These are phyloP conservation scores for Fundulus diaphanus DNA, from an alignment of 2,797 vertebrate genomes.

Conservation along the genomic window DNA sequence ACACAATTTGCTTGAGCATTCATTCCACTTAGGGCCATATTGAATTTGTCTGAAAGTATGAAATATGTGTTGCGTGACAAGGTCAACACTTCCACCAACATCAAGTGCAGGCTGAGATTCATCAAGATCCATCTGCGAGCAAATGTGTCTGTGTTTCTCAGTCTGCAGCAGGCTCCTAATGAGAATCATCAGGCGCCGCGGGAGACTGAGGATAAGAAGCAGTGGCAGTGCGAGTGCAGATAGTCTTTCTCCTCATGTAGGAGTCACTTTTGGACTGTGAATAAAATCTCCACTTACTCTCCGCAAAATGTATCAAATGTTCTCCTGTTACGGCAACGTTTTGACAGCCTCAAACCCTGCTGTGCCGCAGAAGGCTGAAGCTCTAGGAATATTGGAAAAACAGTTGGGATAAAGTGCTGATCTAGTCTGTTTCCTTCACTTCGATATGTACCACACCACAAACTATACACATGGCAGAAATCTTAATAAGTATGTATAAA, in stretches of 20 bases:
- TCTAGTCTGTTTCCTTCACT: constrained; percentile 27
- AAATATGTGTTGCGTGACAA: constrained; percentile 45
- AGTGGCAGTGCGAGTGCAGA: constrained; percentile 9
- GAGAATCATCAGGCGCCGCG: constrained; percentile 21
- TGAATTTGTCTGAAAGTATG: constrained; percentile 56
- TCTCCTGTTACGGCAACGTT: constrained; percentile 10
- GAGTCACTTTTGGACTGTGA: constrained; percentile 22
- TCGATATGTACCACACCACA: constrained; percentile 9
- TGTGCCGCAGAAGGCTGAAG: not conserved
- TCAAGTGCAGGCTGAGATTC: constrained; percentile 14
- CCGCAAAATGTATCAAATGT: constrained; percentile 16
- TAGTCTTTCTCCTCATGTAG: constrained; percentile 21
- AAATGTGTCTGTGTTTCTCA: constrained; percentile 26
- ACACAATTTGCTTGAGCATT: constrained; percentile 55
- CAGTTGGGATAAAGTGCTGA: constrained; percentile 42
- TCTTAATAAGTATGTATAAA: constrained; percentile 50
- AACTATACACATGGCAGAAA: constrained; percentile 39
- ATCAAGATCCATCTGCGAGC: constrained; percentile 18
- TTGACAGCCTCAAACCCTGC: constrained; percentile 18
- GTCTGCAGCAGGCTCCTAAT: constrained; percentile 45
- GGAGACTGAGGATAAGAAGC: constrained; percentile 23
- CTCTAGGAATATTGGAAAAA: constrained; percentile 7
- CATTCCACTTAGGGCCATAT: constrained; percentile 53
- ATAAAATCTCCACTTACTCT: constrained; percentile 17
- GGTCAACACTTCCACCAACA: constrained; percentile 36